Evolutionary conservation across 2,888 invertebrate species (phyloP), one percentile per base, ranked within the genome.

Genomic region (Antheraea assamensis): DNA sequence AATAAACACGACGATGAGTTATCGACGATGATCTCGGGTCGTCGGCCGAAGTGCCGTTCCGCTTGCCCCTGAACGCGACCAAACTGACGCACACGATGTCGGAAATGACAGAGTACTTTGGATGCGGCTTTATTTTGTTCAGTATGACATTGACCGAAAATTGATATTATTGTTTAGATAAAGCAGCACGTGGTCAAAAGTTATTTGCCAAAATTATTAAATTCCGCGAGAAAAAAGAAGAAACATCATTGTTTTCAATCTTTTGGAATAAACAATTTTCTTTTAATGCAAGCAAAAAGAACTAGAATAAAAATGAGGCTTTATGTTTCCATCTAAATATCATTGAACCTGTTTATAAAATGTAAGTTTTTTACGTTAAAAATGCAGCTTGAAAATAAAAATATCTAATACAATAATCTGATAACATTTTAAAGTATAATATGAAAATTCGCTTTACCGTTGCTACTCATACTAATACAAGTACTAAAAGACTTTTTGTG

Each of bases 11-110:
- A 86, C 91, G 91, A 93, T 92, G 94, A 93, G 92, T 89, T 93
- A 94, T 94, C 93, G 91, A 82, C 86, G 82, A 85, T 84, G 90
- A 93, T 92, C 92, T 90, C 88, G 89, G 94, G 94, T 94, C 94
- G 91, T 92, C 92, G 94, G 84, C 94, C 93, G 90, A 91, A 85
- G 93, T 93, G 92, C 94, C 93, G 94, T 94, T 94, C 91, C 86
- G 87, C 89, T 92, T 91, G 93, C 92, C 92, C 89, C 93, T 90
- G 92, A 88, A 91, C 90, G 80, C 80, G 73, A 74, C 74, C 71
- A 71, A 74, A 71, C 74, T 72, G 71, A 66, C 52, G 74, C 71
- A 71, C 66, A 55, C 42, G 78, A 83, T 75, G 73, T 76, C 61
- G 42, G 80, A 84, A 73, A 75, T 74, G 78, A 80, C 77, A 73